Percentiles rank a stretch among this genome's conserved stretches.
Conservation (phyloP, 2,888 invertebrate species). For the Chesias legatella region DNA sequence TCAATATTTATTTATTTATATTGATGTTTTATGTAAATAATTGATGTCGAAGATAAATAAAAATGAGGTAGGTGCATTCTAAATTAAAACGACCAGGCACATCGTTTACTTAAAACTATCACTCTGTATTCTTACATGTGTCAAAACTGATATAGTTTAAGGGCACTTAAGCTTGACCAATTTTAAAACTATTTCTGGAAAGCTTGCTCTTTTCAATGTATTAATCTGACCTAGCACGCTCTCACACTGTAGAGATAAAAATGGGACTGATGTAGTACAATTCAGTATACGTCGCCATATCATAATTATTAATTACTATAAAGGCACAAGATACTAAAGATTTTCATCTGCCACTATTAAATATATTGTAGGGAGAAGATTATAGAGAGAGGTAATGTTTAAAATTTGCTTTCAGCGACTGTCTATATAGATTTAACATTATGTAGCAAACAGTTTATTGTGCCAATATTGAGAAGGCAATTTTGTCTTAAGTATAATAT, state of each 20-base stretch:
- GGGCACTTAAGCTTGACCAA: not conserved
- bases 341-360: too few relatives aligned
- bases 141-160: not conserved
- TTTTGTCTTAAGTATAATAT: not conserved
- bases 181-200: not conserved
- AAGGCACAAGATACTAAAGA: slow-evolving; percentile 10
- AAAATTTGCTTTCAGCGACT: not conserved
- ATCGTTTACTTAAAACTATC: too few relatives aligned
- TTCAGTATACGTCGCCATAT: slow-evolving; percentile 39
- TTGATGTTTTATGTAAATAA: too few relatives aligned
- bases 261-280: slow-evolving; percentile 42
- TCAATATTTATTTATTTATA: too few relatives aligned
- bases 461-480: slow-evolving; percentile 8
- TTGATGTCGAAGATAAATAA: too few relatives aligned
- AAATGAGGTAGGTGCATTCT: too few relatives aligned
- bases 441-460: slow-evolving; percentile 5
- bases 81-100: too few relatives aligned
- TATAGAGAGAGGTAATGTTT: not conserved
- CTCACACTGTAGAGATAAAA: too few relatives aligned
- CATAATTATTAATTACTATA: slow-evolving; percentile 27
- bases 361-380: too few relatives aligned
- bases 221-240: too few relatives aligned
- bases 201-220: not conserved
- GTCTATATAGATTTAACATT: too few relatives aligned
- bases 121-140: not conserved